Conservation (phyloP, 2,113 vertebrate species). For the Phylloscopus trochilus region DNA sequence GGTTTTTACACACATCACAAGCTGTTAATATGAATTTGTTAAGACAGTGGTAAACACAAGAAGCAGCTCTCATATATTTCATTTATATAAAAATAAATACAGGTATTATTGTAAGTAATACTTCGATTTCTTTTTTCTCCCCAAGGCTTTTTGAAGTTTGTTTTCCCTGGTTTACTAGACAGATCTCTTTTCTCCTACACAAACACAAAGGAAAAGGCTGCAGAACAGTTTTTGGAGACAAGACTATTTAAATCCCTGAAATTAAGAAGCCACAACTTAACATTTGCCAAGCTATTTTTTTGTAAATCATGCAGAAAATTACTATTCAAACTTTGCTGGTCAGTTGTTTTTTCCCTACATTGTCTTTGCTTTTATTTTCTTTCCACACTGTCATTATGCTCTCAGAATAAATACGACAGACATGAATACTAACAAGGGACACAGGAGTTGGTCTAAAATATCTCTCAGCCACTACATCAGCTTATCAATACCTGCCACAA, state of each 20-base stretch:
- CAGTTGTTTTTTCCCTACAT: not conserved
- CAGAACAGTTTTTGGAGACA: not conserved
- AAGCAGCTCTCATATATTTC: not conserved
- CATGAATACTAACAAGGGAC: slow-evolving; percentile 16
- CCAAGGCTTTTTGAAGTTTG: slow-evolving; percentile 14
- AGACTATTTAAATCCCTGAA: not conserved
- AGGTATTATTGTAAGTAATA: not conserved
- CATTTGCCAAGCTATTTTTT: not conserved
- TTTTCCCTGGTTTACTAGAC: not conserved
- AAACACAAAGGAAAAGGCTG: not conserved
- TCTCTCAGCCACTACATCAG: not conserved
- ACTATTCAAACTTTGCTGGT: slow-evolving; percentile 7
- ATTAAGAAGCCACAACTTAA: slow-evolving; percentile 7
- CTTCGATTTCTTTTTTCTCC: not conserved
- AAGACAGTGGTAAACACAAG: not conserved
- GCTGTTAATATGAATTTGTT: not conserved
- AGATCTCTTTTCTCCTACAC: not conserved
- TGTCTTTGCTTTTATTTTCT: not conserved
- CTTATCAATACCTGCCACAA: not conserved
- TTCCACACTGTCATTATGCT: not conserved
- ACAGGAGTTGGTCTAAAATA: slow-evolving; percentile 3
- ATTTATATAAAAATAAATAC: slow-evolving; percentile 19
- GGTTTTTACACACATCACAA: not conserved
- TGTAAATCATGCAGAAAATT: not conserved
- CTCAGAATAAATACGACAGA: slow-evolving; percentile 20